These are phyloP conservation scores for Apotomis betuletana DNA, from an alignment of 2,888 invertebrate genomes.

Conservation along the genomic window DNA sequence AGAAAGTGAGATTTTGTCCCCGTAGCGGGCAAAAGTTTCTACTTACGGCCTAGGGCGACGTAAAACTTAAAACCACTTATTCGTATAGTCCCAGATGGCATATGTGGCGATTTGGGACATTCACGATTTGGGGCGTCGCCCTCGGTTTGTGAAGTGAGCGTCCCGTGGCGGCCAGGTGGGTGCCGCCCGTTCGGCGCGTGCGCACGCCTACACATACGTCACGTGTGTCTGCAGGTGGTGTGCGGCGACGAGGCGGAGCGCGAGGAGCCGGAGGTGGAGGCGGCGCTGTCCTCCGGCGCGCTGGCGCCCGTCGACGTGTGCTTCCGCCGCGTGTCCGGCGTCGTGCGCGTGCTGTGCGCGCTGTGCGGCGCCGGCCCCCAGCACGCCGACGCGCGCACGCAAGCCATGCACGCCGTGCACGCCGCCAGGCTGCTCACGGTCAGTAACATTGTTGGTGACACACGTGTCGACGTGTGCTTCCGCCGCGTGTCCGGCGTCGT, in stretches of 20 bases:
- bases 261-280: constrained; percentile 58
- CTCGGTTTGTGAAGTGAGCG: too few relatives aligned
- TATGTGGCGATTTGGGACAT: too few relatives aligned
- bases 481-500: too few relatives aligned
- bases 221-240: constrained; percentile 52
- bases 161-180: too few relatives aligned
- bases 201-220: neutral
- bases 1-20: too few relatives aligned
- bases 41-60: too few relatives aligned
- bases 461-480: too few relatives aligned
- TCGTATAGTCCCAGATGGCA: too few relatives aligned
- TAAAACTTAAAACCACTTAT: too few relatives aligned
- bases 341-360: constrained; percentile 58
- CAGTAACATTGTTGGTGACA: neutral
- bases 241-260: constrained; percentile 47
- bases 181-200: too few relatives aligned
- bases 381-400: constrained; percentile 48
- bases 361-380: constrained; percentile 48
- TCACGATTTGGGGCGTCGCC: too few relatives aligned
- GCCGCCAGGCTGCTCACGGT: constrained; percentile 42
- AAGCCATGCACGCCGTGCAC: constrained; percentile 44
- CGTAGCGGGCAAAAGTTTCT: too few relatives aligned
- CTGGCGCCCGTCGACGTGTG: constrained; percentile 67
- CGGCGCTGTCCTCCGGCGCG: constrained; percentile 61
- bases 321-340: constrained; percentile 68